phyloP scores from a whole-genome alignment of 2,113 vertebrate genomes.

The Caranx ignobilis region DNA sequence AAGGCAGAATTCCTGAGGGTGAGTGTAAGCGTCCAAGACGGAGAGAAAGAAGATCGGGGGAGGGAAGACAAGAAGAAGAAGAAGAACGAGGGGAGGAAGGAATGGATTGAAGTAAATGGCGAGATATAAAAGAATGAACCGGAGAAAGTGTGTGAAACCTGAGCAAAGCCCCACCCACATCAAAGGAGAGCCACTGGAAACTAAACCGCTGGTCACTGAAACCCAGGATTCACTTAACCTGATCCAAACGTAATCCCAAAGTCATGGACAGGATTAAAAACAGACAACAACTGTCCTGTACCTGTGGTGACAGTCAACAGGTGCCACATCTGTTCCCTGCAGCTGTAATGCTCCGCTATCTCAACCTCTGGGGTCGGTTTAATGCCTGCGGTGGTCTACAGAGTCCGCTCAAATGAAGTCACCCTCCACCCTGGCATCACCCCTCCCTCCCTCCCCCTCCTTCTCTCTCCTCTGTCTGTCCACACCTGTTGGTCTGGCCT shows the following conservation, averaged over 20 bases:
- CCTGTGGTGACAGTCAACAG: not conserved
- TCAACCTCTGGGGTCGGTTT: constrained; percentile 5
- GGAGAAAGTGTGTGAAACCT: constrained; percentile 27
- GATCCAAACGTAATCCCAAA: constrained; percentile 9
- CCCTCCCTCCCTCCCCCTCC: not conserved
- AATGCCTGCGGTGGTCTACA: constrained; percentile 48
- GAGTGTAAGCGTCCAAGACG: constrained; percentile 70
- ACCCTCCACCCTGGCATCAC: constrained; percentile 26
- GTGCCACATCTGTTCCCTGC: constrained; percentile 1
- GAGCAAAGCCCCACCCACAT: constrained; percentile 2
- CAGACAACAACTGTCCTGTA: constrained; percentile 21
- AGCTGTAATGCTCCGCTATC: constrained; percentile 16
- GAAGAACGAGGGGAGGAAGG: constrained; percentile 30
- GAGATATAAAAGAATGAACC: constrained; percentile 42
- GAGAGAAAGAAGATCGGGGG: constrained; percentile 20
- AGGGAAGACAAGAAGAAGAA: not conserved
- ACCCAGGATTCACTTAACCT: constrained; percentile 11
- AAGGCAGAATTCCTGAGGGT: constrained; percentile 79
- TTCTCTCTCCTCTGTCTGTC: not conserved
- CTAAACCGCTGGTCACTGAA: constrained; percentile 5
- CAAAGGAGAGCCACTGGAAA: constrained; percentile 4
- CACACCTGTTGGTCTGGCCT: constrained; percentile 71
- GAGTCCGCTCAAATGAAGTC: constrained; percentile 65
- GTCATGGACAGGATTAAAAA: constrained; percentile 19
- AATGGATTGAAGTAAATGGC: constrained; percentile 54